Conservation (phyloP, 1,140 invertebrate genomes). For the Leptopilina clavipes region DNA sequence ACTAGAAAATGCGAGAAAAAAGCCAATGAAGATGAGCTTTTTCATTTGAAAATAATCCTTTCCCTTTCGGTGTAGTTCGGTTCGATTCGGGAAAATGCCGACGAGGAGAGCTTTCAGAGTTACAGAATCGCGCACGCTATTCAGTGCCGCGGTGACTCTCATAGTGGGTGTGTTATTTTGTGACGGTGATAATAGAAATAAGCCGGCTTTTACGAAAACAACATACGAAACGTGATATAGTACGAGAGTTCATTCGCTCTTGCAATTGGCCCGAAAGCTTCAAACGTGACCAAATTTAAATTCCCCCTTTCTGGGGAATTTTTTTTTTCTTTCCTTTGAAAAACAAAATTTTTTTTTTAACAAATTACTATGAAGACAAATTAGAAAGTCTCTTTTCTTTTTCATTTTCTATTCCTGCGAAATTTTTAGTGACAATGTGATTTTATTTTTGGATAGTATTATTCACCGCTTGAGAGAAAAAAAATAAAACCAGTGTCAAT, state of each 20-base stretch:
- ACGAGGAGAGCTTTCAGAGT: slow-evolving; percentile 1
- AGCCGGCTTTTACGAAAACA: slow-evolving; percentile 31
- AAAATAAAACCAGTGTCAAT: not conserved
- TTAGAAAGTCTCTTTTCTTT: not conserved
- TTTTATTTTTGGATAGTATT: slow-evolving; percentile 11
- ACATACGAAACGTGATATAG: slow-evolving; percentile 23
- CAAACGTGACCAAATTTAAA: slow-evolving; percentile 20
- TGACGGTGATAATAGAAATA: slow-evolving; percentile 5
- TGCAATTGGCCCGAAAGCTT: not conserved
- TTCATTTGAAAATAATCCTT: not conserved
- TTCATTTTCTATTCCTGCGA: not conserved
- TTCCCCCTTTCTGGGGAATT: not conserved
- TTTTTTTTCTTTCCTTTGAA: not conserved
- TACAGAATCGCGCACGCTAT: slow-evolving; percentile 2
- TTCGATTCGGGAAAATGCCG: not conserved
- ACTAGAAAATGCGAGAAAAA: no score
- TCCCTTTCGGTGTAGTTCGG: slow-evolving; percentile 20
- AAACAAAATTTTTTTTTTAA: not conserved
- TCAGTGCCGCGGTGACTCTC: slow-evolving; percentile 21
- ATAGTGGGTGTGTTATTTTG: slow-evolving; percentile 15
- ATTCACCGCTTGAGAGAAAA: not conserved
- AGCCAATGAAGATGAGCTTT: not conserved
- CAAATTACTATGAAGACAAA: not conserved
- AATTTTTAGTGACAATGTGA: slow-evolving; percentile 1
- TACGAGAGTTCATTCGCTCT: not conserved